Conservation (phyloP, 2,888 invertebrate species). For the Zaprionus obscuricornis region DNA sequence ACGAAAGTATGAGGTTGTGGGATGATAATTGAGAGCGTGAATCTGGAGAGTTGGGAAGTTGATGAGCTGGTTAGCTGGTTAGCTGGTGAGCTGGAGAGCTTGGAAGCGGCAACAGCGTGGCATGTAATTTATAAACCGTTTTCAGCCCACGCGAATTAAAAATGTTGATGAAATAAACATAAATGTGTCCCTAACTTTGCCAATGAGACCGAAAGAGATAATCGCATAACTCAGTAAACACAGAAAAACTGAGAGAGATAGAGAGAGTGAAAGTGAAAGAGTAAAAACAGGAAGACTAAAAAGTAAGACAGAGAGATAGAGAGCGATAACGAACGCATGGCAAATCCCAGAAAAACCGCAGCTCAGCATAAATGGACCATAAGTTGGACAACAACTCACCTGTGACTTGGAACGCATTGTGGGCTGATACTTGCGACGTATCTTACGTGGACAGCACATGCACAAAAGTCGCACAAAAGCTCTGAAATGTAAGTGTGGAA, state of each 20-base stretch:
- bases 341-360: slow-evolving; percentile 30
- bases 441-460: slow-evolving; percentile 93
- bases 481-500: slow-evolving; percentile 86
- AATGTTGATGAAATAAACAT: slow-evolving; percentile 31
- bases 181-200: slow-evolving; percentile 21
- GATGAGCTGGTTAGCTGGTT: too few relatives aligned
- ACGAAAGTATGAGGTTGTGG: slow-evolving; percentile 24
- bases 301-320: background rate
- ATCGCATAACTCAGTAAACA: too few relatives aligned
- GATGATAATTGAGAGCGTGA: too few relatives aligned
- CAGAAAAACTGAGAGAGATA: background rate
- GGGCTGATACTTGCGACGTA: slow-evolving; percentile 92
- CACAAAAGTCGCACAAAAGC: slow-evolving; percentile 96
- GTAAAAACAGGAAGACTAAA: slow-evolving; percentile 4
- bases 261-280: slow-evolving; percentile 8
- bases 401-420: slow-evolving; percentile 94
- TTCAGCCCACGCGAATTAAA: slow-evolving; percentile 24
- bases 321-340: slow-evolving; percentile 13
- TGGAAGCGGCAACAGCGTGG: slow-evolving; percentile 12
- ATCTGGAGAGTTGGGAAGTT: too few relatives aligned
- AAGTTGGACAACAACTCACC: slow-evolving; percentile 85
- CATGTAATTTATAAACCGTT: slow-evolving; percentile 59
- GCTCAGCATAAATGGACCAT: slow-evolving; percentile 14
- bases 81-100: background rate
- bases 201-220: slow-evolving; percentile 4